Percentiles rank a stretch among this genome's conserved stretches.
Conservation (phyloP, 2,797 vertebrate species). For the Premnoplex brunnescens region DNA sequence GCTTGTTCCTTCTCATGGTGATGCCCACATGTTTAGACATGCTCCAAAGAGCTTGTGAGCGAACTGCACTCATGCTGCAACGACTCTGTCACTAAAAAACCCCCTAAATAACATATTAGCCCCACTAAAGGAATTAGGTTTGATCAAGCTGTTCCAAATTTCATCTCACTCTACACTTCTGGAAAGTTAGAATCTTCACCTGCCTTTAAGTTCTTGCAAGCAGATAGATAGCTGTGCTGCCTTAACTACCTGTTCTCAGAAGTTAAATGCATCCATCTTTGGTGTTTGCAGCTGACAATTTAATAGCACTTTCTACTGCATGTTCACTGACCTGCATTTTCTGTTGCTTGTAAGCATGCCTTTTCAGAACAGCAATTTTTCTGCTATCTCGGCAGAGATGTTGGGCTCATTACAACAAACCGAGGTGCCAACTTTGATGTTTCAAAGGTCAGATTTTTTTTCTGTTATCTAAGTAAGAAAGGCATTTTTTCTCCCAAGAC, state of each 20-base stretch:
- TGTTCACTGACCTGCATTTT: background rate
- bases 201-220: background rate
- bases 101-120: background rate
- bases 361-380: background rate
- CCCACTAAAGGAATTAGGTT: background rate
- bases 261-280: background rate
- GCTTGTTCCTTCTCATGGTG: background rate
- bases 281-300: background rate
- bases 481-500: fast-evolving
- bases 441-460: background rate
- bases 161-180: background rate
- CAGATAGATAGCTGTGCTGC: background rate
- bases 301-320: background rate
- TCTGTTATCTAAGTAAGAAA: background rate
- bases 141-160: background rate
- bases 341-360: background rate
- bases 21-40: background rate
- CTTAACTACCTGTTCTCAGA: background rate
- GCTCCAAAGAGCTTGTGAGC: background rate
- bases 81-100: background rate
- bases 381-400: background rate
- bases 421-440: background rate
- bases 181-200: background rate
- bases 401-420: background rate
- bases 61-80: background rate